These are phyloP conservation scores for Melanotaenia boesemani DNA, from an alignment of 2,797 vertebrate genomes.

Conservation along the genomic window DNA sequence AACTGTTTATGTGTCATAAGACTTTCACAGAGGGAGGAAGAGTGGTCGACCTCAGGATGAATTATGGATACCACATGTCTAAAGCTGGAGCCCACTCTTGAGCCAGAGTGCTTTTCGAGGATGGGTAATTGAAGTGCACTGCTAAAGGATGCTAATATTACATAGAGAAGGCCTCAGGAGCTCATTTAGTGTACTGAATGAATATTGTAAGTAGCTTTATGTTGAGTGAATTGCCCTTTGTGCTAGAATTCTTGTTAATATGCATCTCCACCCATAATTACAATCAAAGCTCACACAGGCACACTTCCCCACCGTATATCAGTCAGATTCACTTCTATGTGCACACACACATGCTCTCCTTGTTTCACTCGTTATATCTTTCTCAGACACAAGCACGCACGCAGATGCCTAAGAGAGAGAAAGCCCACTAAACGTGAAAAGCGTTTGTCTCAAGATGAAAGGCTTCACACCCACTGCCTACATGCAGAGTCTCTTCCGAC, in stretches of 20 bases:
- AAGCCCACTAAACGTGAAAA: slow-evolving; percentile 80
- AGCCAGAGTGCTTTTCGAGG: slow-evolving; percentile 77
- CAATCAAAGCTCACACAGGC: slow-evolving; percentile 39
- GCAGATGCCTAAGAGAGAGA: slow-evolving; percentile 66
- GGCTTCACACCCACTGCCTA: slow-evolving; percentile 88
- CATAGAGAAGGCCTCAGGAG: slow-evolving; percentile 61
- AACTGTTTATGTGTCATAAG: slow-evolving; percentile 77
- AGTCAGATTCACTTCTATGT: slow-evolving; percentile 49
- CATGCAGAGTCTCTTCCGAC: slow-evolving; percentile 83
- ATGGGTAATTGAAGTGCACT: slow-evolving; percentile 76
- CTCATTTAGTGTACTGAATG: slow-evolving; percentile 59
- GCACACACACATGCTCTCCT: slow-evolving; percentile 39
- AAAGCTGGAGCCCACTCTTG: slow-evolving; percentile 74
- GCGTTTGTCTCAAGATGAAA: slow-evolving; percentile 87
- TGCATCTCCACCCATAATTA: slow-evolving; percentile 50
- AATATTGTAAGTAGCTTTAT: slow-evolving; percentile 61
- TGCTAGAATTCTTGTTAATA: slow-evolving; percentile 61
- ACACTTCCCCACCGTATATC: slow-evolving; percentile 69
- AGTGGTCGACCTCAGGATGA: slow-evolving; percentile 76
- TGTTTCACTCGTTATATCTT: slow-evolving; percentile 47
- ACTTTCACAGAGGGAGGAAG: slow-evolving; percentile 69
- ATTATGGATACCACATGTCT: slow-evolving; percentile 83
- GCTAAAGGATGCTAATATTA: slow-evolving; percentile 75
- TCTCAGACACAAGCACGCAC: slow-evolving; percentile 64
- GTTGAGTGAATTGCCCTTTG: slow-evolving; percentile 80